A percentile compares a stretch with the other conserved stretches of the same genome.
Conservation (phyloP, 2,113 vertebrate species). For the Poeciliopsis occidentalis region DNA sequence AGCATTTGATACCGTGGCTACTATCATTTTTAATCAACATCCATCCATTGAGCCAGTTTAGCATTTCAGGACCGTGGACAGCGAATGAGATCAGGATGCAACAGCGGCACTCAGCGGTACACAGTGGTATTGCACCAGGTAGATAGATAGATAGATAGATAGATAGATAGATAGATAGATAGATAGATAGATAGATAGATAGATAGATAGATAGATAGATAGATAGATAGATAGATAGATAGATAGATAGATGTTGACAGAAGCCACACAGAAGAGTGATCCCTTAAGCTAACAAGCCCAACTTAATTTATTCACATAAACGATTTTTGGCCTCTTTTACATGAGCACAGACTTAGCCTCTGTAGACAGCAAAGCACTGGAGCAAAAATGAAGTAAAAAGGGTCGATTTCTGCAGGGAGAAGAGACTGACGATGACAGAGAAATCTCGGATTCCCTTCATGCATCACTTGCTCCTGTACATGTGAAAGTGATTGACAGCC, state of each 20-base stretch:
- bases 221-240: no score
- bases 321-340: constrained; percentile 39
- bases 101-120: constrained; percentile 58
- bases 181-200: no score
- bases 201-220: no score
- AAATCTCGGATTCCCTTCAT: constrained; percentile 69
- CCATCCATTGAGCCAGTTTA: no score
- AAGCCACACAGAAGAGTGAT: no score
- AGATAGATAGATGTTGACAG: no score
- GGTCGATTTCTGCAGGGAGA: constrained; percentile 34
- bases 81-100: constrained; percentile 23
- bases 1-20: neutral
- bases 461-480: constrained; percentile 54
- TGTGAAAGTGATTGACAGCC: constrained; percentile 66
- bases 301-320: constrained; percentile 25
- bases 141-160: no score
- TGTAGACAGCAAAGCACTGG: constrained; percentile 39
- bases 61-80: constrained; percentile 73
- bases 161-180: no score
- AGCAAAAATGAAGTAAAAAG: constrained; percentile 49
- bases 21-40: neutral
- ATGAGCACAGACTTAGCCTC: constrained; percentile 34
- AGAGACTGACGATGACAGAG: constrained; percentile 59
- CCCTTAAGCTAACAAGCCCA: no score
- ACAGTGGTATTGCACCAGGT: neutral